These are phyloP conservation scores for Acromyrmex charruanus DNA, from an alignment of 1,140 invertebrate genomes.

Conservation along the genomic window DNA sequence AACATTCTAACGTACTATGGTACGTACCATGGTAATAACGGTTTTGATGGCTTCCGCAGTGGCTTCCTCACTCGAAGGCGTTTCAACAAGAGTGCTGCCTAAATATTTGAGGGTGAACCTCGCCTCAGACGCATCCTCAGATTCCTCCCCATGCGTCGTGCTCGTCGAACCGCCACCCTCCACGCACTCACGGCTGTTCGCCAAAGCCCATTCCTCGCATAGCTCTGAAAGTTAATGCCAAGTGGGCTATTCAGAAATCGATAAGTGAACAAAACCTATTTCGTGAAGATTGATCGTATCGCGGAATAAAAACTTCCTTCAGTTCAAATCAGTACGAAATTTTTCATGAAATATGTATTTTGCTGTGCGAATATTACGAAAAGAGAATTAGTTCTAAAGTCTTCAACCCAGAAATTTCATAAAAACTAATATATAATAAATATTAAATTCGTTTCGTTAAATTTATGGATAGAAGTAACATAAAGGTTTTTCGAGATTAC, in stretches of 20 bases:
- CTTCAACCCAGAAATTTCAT: not conserved
- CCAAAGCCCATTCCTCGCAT: conserved; percentile 92
- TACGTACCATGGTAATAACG: conserved; percentile 89
- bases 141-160: conserved; percentile 86
- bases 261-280: not conserved
- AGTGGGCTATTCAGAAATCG: conserved; percentile 5
- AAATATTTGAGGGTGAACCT: conserved; percentile 92
- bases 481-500: not conserved
- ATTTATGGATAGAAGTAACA: not conserved
- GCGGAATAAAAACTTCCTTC: not conserved
- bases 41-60: conserved; percentile 91
- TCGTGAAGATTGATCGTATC: not conserved
- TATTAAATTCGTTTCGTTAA: not conserved
- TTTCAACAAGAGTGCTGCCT: conserved; percentile 90
- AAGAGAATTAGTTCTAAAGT: not conserved
- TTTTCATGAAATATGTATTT: not conserved
- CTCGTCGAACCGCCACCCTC: conserved; percentile 87
- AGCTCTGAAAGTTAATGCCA: conserved; percentile 88
- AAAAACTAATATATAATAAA: not conserved
- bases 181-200: conserved; percentile 88
- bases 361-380: not conserved
- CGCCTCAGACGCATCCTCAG: conserved; percentile 87
- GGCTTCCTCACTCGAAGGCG: conserved; percentile 88
- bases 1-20: conserved; percentile 24
- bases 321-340: not conserved